phyloP scores from a whole-genome alignment of 2,797 vertebrate species.

The Gastrophryne carolinensis region DNA sequence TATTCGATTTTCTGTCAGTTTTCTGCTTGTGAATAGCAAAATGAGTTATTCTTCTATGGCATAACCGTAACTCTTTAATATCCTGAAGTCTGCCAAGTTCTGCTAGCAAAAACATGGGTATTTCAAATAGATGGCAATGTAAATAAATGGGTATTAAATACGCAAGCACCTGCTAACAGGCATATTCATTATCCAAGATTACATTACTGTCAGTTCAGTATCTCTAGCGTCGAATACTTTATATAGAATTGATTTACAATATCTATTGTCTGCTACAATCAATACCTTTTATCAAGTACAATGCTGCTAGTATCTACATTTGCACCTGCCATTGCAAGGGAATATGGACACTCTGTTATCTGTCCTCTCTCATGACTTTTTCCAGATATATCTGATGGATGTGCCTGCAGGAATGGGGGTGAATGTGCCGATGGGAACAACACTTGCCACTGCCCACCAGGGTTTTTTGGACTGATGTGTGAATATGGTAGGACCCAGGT shows the following conservation, averaged over 20 bases:
- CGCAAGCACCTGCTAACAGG: neutral
- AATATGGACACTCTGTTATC: conserved; percentile 42
- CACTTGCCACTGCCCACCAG: conserved; percentile 83
- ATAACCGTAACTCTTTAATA: neutral
- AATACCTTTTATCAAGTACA: no score
- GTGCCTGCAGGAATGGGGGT: conserved; percentile 90
- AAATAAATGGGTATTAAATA: neutral
- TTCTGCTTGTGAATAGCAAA: no score
- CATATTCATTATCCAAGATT: neutral
- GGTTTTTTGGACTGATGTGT: conserved; percentile 73
- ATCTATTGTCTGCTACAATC: neutral
- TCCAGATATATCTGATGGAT: conserved; percentile 67
- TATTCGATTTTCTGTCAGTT: no score
- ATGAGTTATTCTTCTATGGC: no score
- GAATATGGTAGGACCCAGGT: conserved; percentile 81
- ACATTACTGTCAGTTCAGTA: neutral
- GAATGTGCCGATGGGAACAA: conserved; percentile 80
- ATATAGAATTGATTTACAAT: neutral
- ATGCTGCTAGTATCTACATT: neutral
- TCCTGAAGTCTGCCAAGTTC: neutral
- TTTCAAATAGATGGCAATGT: neutral
- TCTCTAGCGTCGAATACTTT: neutral
- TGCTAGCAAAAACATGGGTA: neutral
- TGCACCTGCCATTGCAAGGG: conserved; percentile 2
- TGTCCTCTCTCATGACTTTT: conserved; percentile 48